Evolutionary conservation across 1,140 invertebrate species (phyloP).

Genomic region (Tetragonula clypearis): DNA sequence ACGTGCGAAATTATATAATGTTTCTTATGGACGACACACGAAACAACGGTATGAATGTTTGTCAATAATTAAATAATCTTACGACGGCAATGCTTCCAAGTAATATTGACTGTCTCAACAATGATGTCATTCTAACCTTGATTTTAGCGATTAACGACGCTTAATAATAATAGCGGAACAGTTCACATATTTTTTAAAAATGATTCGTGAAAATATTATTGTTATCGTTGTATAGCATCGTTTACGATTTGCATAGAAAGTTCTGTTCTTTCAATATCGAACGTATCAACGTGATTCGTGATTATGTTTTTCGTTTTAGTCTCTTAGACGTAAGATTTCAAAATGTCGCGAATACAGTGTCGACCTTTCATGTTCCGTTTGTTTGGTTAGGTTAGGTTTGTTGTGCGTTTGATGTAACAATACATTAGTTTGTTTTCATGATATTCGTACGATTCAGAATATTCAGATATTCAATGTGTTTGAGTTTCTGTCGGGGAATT

Average conservation of each 20-base stretch:
- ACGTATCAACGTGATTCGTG: not conserved
- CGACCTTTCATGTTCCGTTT: not conserved
- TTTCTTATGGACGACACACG: not conserved
- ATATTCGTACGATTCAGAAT: not conserved
- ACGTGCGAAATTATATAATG: constrained; percentile 28
- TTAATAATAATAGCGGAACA: not conserved
- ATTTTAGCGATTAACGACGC: not conserved
- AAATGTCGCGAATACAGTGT: constrained; percentile 7
- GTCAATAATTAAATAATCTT: constrained; percentile 12
- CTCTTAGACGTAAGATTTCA: not conserved
- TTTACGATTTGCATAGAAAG: not conserved
- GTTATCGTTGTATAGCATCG: not conserved
- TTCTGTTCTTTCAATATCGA: not conserved
- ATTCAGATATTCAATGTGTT: not conserved
- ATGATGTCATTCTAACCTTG: not conserved
- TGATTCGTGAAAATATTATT: not conserved
- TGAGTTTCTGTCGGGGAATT: not conserved
- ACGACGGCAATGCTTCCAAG: not conserved
- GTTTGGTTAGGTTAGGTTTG: constrained; percentile 19
- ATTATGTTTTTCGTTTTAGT: not conserved
- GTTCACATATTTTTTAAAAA: not conserved
- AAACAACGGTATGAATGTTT: constrained; percentile 1
- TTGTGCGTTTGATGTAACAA: not conserved
- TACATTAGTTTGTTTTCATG: not conserved
- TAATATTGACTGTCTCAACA: not conserved